phyloP scores from a whole-genome alignment of 1,140 invertebrate species.

The Caenorhabditis briggsae region DNA sequence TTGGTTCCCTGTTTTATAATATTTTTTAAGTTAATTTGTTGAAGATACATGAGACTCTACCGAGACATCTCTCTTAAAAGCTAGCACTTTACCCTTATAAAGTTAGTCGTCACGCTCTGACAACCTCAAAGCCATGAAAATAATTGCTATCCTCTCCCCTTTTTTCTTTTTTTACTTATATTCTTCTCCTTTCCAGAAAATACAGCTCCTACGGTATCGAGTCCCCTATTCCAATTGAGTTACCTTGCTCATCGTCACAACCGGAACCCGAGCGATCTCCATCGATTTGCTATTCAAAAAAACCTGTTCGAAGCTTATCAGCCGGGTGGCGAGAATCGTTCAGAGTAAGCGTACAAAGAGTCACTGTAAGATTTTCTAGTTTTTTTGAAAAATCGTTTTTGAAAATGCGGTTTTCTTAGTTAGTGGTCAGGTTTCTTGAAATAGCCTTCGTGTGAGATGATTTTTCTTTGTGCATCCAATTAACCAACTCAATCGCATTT shows the following conservation, averaged over 20 bases:
- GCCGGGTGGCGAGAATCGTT: conserved; percentile 37
- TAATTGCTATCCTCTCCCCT: neutral
- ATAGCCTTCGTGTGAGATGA: too few species aligned
- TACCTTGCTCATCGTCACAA: neutral
- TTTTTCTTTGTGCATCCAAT: too few species aligned
- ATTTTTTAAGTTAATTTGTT: too few species aligned
- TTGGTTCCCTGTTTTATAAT: too few species aligned
- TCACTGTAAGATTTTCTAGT: too few species aligned
- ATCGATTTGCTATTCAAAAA: neutral
- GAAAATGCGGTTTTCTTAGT: too few species aligned
- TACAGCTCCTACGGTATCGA: conserved; percentile 40
- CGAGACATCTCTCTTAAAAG: neutral
- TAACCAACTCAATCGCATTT: too few species aligned
- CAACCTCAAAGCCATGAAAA: too few species aligned
- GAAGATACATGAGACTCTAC: too few species aligned
- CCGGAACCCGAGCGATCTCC: neutral
- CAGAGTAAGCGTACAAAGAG: neutral
- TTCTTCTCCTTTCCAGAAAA: neutral
- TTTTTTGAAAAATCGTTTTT: too few species aligned
- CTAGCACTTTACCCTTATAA: neutral
- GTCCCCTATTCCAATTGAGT: neutral
- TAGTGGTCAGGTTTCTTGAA: too few species aligned
- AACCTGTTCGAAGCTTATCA: conserved; percentile 24
- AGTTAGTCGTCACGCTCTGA: neutral
- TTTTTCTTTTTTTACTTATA: neutral